Percentiles rank a stretch among this genome's conserved stretches.
Evolutionary conservation across 1,140 invertebrate genomes (phyloP).

Genomic region (Drosophila setifemur): DNA sequence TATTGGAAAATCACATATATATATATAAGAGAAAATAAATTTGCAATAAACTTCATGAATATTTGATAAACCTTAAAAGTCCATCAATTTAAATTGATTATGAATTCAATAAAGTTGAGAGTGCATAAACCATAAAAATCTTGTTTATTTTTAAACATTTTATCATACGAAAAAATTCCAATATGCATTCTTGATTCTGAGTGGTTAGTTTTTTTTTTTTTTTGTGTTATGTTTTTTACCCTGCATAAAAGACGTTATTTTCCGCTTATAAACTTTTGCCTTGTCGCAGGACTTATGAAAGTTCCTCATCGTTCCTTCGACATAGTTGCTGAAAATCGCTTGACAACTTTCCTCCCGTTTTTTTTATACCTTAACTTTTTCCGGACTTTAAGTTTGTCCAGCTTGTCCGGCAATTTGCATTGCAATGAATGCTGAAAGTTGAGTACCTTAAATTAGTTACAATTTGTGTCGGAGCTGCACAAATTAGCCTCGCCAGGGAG

Average conservation of each 20-base stretch:
- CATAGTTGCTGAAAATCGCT: conserved; percentile 42
- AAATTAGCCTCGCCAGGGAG: conserved; percentile 29
- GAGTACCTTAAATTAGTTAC: conserved; percentile 27
- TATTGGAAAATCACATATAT: neutral
- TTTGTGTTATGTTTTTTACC: neutral
- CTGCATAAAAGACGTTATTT: conserved; percentile 25
- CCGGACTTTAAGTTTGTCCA: conserved; percentile 18
- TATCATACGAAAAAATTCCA: no score
- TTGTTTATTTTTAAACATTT: no score
- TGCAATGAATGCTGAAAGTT: conserved; percentile 34
- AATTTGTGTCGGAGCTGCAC: conserved; percentile 34
- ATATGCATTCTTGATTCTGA: neutral
- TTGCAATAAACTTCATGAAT: no score
- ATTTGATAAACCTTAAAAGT: no score
- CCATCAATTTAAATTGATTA: no score
- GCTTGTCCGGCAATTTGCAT: conserved; percentile 49
- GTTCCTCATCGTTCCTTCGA: conserved; percentile 17
- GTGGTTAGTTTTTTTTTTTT: neutral
- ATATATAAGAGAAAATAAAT: no score
- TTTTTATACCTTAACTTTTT: conserved; percentile 12
- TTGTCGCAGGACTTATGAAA: conserved; percentile 15
- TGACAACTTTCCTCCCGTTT: conserved; percentile 27
- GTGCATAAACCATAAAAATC: no score
- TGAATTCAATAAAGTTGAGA: no score
- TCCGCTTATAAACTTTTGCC: conserved; percentile 35